Percentiles rank a stretch among this genome's conserved stretches.
Conservation (phyloP, 2,797 vertebrate species). For the Netta rufina region DNA sequence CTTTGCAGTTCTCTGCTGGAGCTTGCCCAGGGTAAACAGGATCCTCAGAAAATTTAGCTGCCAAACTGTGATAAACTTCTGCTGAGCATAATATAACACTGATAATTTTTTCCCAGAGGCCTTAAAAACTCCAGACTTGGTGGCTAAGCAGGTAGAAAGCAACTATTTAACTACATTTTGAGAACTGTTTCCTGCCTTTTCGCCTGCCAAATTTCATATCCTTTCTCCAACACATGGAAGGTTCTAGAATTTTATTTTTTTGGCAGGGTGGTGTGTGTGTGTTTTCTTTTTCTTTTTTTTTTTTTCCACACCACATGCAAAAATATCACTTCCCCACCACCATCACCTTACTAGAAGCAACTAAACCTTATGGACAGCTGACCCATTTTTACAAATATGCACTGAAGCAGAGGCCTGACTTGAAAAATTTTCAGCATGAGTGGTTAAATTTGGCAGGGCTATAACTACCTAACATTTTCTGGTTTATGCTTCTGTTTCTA, state of each 20-base stretch:
- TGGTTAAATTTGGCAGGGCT: neutral
- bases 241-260: neutral
- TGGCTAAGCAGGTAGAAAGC: slow-evolving; percentile 16
- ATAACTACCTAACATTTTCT: neutral
- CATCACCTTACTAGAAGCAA: neutral
- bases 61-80: neutral
- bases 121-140: neutral
- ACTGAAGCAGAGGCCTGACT: neutral
- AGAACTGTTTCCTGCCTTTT: neutral
- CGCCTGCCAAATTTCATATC: neutral
- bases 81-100: neutral
- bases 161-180: neutral
- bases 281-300: neutral
- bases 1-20: neutral
- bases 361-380: neutral
- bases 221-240: neutral
- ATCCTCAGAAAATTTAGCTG: slow-evolving; percentile 16
- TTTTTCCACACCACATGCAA: neutral
- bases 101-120: neutral
- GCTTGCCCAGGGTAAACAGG: slow-evolving; percentile 16
- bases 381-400: neutral
- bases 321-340: neutral
- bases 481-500: neutral
- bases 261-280: neutral
- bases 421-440: neutral